Evolutionary conservation across 2,888 invertebrate genomes (phyloP), one percentile per base, ranked within the genome.

Genomic region (Plagodis dolabraria): DNA sequence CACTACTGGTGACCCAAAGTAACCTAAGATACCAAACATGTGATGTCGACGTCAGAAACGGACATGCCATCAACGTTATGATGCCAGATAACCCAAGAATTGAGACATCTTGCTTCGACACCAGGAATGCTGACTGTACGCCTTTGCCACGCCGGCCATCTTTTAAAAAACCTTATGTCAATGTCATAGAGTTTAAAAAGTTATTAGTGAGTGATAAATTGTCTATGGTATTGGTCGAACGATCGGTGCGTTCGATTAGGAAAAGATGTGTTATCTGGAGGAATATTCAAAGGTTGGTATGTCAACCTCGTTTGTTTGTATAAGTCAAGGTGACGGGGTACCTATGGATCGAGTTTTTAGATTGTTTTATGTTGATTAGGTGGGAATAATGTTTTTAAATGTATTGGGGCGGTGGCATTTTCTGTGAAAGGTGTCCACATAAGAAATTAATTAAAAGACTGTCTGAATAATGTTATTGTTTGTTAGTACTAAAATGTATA

Each of bases 71-170:
- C 69, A 64, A 63, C 69, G 70, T 75, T 79, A 80, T 82, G 82
- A 84, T 80, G 76, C 73, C 75, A 86, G 82, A 86, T 85, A 83
- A 84, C 79, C 73, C 79, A 80, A 76, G 85, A 80, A 90, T 90
- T 89, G 89, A 90, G 87, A 83, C 84, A 85, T 88, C 76, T 70
- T 72, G 71, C 77, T 79, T 81, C 82, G 79, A 82, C 84, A 82
- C 77, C 72, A 74, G 81, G 85, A 83, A 87, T 87, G 83, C 77
- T 74, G 79, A 79, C 74, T 76, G 81, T 51, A 72, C 53, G 63
- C 67, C 61, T 63, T 63, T 56, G 44, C 33, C 63, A 58, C 48
- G 49, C 53, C 58, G 61, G 53, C 6, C 50, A n/a, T 8, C 6
- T 47, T 38, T 33, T 52, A 36, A 56, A 56, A 68, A 67, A 50